These are phyloP conservation scores for Microcebus jonahi DNA, from an alignment of 2,113 vertebrate species.

Conservation along the genomic window DNA sequence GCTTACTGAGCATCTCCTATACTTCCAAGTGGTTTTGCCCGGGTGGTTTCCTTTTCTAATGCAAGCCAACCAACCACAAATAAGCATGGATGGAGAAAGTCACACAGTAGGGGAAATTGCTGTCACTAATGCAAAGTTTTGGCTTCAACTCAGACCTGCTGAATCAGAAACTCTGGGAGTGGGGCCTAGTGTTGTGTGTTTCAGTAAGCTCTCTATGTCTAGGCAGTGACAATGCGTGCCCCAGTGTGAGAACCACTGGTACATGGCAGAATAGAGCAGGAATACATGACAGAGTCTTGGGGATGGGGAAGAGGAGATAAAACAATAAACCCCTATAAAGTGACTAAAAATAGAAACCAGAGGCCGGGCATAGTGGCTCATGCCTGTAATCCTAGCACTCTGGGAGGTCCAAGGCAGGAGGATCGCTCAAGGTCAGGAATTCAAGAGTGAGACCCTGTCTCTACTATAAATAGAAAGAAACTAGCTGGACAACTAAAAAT, in stretches of 20 bases:
- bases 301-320: too few species aligned
- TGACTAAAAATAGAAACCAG: background rate
- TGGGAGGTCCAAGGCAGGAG: too few species aligned
- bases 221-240: background rate
- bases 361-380: too few species aligned
- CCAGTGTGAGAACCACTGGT: background rate
- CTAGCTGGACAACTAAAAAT: too few species aligned
- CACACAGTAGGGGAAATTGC: background rate
- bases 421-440: too few species aligned
- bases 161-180: background rate
- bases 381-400: too few species aligned
- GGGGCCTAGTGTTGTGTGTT: background rate
- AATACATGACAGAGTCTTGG: background rate
- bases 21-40: background rate
- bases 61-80: background rate
- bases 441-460: too few species aligned
- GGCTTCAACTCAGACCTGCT: background rate
- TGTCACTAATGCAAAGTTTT: background rate
- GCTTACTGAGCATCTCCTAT: background rate
- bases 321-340: background rate
- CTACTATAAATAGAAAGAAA: too few species aligned
- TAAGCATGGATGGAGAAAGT: background rate
- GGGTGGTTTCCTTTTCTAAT: background rate
- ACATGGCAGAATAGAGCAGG: background rate
- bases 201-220: background rate